Percentiles rank a stretch among this genome's conserved stretches.
Conservation (phyloP, 2,888 invertebrate genomes). For the Drosophila suboccidentalis region DNA sequence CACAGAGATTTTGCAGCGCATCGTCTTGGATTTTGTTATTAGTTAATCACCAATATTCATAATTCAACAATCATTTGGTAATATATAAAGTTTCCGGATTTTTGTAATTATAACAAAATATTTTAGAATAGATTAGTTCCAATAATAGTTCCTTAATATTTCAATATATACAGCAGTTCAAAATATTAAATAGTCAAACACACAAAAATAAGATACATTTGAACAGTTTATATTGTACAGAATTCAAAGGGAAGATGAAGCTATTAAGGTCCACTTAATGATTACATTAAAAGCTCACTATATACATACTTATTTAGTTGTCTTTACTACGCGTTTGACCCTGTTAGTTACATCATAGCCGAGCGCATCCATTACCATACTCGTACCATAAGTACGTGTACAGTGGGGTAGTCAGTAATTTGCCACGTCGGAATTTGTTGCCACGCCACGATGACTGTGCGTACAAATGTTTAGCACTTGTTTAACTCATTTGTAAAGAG, state of each 20-base stretch:
- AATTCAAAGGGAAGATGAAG: background rate
- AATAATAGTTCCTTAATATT: too few relatives aligned
- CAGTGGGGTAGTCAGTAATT: constrained; percentile 12
- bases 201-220: background rate
- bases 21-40: too few relatives aligned
- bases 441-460: constrained; percentile 24
- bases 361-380: constrained; percentile 5
- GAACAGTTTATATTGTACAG: too few relatives aligned
- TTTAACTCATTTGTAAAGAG: constrained; percentile 48
- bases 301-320: background rate
- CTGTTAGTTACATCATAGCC: background rate
- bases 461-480: constrained; percentile 37
- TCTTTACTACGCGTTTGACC: background rate
- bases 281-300: background rate
- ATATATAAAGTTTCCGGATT: too few relatives aligned
- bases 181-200: background rate
- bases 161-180: too few relatives aligned
- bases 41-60: too few relatives aligned
- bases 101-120: too few relatives aligned
- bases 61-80: too few relatives aligned
- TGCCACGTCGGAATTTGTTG: constrained; percentile 14
- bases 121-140: too few relatives aligned
- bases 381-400: constrained; percentile 19
- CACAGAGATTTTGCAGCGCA: background rate
- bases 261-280: background rate